Evolutionary conservation across 2,113 vertebrate species (phyloP).

Genomic region (Podilymbus podiceps): DNA sequence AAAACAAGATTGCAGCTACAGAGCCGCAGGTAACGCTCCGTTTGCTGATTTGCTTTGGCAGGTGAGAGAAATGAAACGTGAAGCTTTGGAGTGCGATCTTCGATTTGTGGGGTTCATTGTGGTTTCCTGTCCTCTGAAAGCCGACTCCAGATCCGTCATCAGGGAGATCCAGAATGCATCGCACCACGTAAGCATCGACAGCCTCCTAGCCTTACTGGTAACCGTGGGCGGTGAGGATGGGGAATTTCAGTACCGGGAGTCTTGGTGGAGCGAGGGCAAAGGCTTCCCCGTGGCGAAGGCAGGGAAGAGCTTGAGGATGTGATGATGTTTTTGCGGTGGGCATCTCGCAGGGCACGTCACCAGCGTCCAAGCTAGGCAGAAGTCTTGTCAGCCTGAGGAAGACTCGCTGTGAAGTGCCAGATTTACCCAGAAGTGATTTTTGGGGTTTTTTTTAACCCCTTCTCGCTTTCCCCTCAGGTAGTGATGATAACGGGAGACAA

Average conservation of each 20-base stretch:
- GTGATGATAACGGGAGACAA: constrained; percentile 98
- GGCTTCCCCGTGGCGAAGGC: not conserved
- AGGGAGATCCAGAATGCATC: constrained; percentile 93
- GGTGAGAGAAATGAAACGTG: constrained; percentile 89
- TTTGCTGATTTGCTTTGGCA: not conserved
- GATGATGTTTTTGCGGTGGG: not conserved
- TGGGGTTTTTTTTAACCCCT: not conserved
- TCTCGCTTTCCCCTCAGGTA: constrained; percentile 72
- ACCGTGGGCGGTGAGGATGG: fast-evolving
- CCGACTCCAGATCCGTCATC: constrained; percentile 91
- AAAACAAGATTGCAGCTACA: fast-evolving
- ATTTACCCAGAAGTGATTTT: not conserved
- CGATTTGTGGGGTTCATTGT: constrained; percentile 93
- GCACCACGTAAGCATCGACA: constrained; percentile 79
- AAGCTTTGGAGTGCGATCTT: constrained; percentile 86
- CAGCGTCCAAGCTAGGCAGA: not conserved
- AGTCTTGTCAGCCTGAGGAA: too few species aligned
- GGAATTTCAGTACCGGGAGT: not conserved
- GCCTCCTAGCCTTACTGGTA: not conserved
- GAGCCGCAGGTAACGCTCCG: not conserved
- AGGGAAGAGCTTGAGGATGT: not conserved
- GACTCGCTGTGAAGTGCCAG: not conserved
- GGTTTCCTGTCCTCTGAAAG: constrained; percentile 93
- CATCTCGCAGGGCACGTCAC: fast-evolving
- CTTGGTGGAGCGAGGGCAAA: not conserved